A percentile compares a stretch with the other conserved stretches of the same genome.
Conservation (phyloP, 2,888 invertebrate genomes). For the Chrysomela aeneicollis region DNA sequence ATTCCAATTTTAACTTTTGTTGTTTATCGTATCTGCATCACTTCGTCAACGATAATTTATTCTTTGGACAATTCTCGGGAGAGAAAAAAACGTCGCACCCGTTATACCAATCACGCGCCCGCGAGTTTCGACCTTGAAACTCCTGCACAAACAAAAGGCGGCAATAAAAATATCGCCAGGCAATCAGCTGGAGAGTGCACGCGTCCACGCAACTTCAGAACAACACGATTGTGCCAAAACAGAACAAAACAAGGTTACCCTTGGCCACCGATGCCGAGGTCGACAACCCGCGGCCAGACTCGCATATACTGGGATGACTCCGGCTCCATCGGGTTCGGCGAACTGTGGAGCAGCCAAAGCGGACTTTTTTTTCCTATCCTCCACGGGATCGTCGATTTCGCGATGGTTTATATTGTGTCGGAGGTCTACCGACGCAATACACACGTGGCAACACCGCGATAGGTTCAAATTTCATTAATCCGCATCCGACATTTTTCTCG, state of each 20-base stretch:
- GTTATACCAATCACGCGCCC: too few relatives aligned
- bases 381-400: neutral
- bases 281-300: conserved; percentile 52
- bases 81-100: too few relatives aligned
- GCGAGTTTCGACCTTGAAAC: neutral
- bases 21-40: too few relatives aligned
- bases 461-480: too few relatives aligned
- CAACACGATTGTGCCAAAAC: conserved; percentile 28
- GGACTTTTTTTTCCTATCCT: conserved; percentile 29
- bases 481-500: too few relatives aligned
- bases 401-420: neutral
- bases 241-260: conserved; percentile 55
- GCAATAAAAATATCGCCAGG: neutral
- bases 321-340: conserved; percentile 42
- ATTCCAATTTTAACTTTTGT: too few relatives aligned
- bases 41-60: too few relatives aligned
- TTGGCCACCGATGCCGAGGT: conserved; percentile 54
- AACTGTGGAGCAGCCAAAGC: conserved; percentile 47
- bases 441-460: neutral
- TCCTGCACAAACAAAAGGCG: neutral
- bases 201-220: conserved; percentile 6
- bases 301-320: conserved; percentile 50
- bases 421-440: neutral
- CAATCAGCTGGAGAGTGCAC: neutral
- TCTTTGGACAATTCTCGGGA: too few relatives aligned